Base-by-base conservation (phyloP, 2,888 invertebrate species). In the Nasonia oneida region DNA sequence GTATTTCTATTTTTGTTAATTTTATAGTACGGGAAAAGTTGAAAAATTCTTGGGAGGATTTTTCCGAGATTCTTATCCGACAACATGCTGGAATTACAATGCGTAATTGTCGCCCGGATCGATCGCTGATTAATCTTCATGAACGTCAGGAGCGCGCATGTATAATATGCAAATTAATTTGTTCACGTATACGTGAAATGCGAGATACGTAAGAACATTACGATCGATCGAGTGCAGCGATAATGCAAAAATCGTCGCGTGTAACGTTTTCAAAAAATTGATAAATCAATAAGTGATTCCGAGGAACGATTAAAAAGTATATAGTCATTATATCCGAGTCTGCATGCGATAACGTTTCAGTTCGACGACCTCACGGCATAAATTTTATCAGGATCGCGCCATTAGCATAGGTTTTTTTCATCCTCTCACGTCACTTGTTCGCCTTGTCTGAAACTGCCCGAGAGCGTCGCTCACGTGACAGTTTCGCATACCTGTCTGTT, bases 291-390 rank as follows among this genome's bases (percentile, higher is more conserved):
- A n/a, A 61, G 8, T 23, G 3, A 61, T 23, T 61, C n/a, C 2
- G 57, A 61, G 53, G 33, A 71, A 39, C 12, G n/a, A 71, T 71
- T 39, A 39, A 71, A 18, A 71, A 5, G 4, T 71, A 71, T 37
- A 37, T 37, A 37, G 37, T 37, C 4, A 6, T n/a, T n/a, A 8
- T 8, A 71, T 71, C 57, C 15, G 6, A 61, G 57, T 5, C 53
- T 53, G 5, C 53, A 37, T 53, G 2, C 57, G 67, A 61, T 61
- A n/a, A 10, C 47, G 64, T 4, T 47, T 6, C 12, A 12, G 79
- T 84, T 79, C 77, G 71, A 71, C 64, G 67, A 79, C 73, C 78
- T 84, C 42, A 14, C 61, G 39, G 64, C 77, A 74, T 74, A 74
- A 79, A 78, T 83, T 57, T 83, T 12, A 83, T 83, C 78, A 50